Conservation (phyloP, 2,888 invertebrate genomes). For the Yponomeuta cagnagella region DNA sequence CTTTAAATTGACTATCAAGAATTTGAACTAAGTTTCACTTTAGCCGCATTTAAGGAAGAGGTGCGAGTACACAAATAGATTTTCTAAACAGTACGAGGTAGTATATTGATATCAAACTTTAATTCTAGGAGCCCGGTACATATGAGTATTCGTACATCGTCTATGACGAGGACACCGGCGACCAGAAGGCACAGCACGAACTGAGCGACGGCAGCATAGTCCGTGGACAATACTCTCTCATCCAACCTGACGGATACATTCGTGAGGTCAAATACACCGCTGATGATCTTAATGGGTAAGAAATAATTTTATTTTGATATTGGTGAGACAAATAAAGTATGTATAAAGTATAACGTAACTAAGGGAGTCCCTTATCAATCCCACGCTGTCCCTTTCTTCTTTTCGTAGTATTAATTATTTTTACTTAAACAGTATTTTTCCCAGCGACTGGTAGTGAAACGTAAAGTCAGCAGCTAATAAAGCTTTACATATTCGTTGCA, state of each 20-base stretch:
- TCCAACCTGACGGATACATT: conserved; percentile 72
- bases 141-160: conserved; percentile 73
- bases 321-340: neutral
- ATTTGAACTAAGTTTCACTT: no score
- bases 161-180: conserved; percentile 72
- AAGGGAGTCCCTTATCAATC: neutral
- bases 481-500: no score
- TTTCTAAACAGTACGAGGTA: no score
- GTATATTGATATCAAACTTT: neutral
- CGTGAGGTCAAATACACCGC: conserved; percentile 73
- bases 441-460: no score
- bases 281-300: conserved; percentile 67
- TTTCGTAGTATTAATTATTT: no score
- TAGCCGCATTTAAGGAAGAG: no score
- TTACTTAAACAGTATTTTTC: no score
- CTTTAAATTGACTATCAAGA: no score
- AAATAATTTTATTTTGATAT: neutral
- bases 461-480: no score
- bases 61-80: no score
- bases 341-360: neutral
- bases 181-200: conserved; percentile 70
- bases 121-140: conserved; percentile 37
- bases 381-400: no score
- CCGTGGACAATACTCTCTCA: conserved; percentile 68
- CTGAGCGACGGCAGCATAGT: conserved; percentile 70